A percentile compares a stretch with the other conserved stretches of the same genome.
Evolutionary conservation across 2,797 vertebrate genomes (phyloP).

Genomic region (Dallia pectoralis): DNA sequence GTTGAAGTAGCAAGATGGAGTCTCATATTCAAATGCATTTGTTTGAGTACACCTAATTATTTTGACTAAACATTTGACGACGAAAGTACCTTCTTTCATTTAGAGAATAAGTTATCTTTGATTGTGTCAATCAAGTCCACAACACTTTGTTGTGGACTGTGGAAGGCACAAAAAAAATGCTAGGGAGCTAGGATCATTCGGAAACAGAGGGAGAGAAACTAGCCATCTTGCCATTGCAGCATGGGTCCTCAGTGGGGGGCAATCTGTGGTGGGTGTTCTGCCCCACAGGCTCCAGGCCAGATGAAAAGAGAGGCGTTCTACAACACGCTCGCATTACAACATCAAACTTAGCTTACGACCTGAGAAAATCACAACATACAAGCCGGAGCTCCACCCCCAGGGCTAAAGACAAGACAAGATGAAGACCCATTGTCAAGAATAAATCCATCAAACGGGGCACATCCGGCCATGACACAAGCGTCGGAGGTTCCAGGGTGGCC

Average conservation of each 20-base stretch:
- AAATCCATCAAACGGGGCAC: not conserved
- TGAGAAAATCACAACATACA: constrained; percentile 19
- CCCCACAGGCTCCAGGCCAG: constrained; percentile 41
- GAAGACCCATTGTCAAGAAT: constrained; percentile 3
- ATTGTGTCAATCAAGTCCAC: not conserved
- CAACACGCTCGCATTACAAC: constrained; percentile 37
- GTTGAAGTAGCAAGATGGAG: not conserved
- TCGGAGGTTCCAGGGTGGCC: too few relatives aligned
- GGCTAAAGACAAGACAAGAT: constrained; percentile 25
- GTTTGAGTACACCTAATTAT: not conserved
- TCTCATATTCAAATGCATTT: not conserved
- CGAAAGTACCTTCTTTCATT: not conserved
- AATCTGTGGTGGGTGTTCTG: constrained; percentile 15
- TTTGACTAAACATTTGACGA: not conserved
- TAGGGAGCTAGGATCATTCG: not conserved
- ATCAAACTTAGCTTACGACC: constrained; percentile 41
- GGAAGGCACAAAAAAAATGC: not conserved
- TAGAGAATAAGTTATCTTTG: not conserved
- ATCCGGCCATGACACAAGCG: too few relatives aligned
- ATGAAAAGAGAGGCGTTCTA: constrained; percentile 47
- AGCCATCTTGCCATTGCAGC: not conserved
- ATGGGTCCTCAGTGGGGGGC: not conserved
- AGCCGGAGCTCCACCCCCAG: constrained; percentile 36
- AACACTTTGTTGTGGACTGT: not conserved
- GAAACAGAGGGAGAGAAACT: not conserved